Conservation (phyloP, 2,797 vertebrate genomes). For the Peromyscus attwateri region DNA sequence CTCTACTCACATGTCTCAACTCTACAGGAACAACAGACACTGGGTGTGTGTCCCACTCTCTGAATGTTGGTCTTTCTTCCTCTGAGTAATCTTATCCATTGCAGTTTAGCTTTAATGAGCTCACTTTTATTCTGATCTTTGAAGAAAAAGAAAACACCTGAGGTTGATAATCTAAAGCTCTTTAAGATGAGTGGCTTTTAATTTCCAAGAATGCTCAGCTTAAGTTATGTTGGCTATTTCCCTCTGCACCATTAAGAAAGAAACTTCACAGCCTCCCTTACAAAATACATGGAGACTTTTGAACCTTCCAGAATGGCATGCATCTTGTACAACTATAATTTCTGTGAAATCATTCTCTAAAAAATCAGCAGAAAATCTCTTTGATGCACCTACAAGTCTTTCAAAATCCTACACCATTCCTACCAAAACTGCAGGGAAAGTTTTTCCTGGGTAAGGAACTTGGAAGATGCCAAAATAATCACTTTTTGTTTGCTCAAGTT, state of each 20-base stretch:
- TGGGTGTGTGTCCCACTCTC: not conserved
- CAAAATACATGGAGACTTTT: conserved; percentile 45
- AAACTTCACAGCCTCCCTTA: not conserved
- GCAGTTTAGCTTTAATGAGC: not conserved
- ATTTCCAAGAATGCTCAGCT: conserved; percentile 16
- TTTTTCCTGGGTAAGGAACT: conserved; percentile 37
- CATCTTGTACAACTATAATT: conserved; percentile 43
- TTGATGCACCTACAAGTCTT: conserved; percentile 42
- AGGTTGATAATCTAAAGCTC: conserved; percentile 26
- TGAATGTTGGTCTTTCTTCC: not conserved
- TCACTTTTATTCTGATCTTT: conserved; percentile 2
- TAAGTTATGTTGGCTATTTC: conserved; percentile 21
- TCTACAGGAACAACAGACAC: not conserved
- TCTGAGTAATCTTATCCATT: not conserved
- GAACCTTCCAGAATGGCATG: conserved; percentile 2
- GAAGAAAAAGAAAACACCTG: conserved; percentile 6
- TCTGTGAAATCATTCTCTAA: conserved; percentile 45
- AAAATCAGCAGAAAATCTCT: not conserved
- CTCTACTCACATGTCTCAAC: not conserved
- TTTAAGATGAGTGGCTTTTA: conserved; percentile 30
- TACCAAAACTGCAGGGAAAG: not conserved
- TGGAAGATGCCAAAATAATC: conserved; percentile 50
- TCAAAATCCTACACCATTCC: conserved; percentile 35
- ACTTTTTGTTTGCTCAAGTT: conserved; percentile 27
- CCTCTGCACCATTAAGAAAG: not conserved